Conservation (phyloP, 2,113 vertebrate genomes). For the Periophthalmodon schlosseri region DNA sequence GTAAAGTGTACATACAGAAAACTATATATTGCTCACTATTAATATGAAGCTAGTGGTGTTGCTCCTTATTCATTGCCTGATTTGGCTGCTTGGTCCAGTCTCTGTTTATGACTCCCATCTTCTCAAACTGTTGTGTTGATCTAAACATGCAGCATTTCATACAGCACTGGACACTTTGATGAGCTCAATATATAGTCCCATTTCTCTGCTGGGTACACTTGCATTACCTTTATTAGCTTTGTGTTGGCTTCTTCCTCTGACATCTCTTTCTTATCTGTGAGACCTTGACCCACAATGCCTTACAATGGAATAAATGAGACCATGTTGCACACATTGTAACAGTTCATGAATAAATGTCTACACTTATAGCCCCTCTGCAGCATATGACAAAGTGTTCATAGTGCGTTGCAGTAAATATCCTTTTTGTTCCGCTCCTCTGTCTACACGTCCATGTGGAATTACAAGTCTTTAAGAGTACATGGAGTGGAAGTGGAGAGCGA, state of each 20-base stretch:
- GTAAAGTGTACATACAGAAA: constrained; percentile 64
- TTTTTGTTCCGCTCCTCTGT: constrained; percentile 18
- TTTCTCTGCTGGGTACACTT: constrained; percentile 58
- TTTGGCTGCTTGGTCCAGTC: constrained; percentile 27
- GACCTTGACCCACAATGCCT: constrained; percentile 48
- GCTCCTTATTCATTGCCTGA: constrained; percentile 14
- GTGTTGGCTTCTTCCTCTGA: constrained; percentile 48
- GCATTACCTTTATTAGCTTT: constrained; percentile 51
- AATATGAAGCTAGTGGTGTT: constrained; percentile 25
- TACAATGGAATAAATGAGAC: constrained; percentile 24
- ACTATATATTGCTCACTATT: constrained; percentile 50
- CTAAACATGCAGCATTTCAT: constrained; percentile 34
- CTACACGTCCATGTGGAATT: constrained; percentile 43
- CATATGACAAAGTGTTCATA: constrained; percentile 36
- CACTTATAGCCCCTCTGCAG: constrained; percentile 25
- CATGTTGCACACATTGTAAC: constrained; percentile 36
- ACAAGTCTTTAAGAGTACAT: constrained; percentile 56
- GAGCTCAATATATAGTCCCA: constrained; percentile 55
- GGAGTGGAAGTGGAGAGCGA: constrained; percentile 25
- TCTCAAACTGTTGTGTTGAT: constrained; percentile 45
- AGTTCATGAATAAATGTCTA: constrained; percentile 24
- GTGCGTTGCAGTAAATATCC: constrained; percentile 31
- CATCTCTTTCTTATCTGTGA: constrained; percentile 43
- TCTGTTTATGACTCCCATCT: constrained; percentile 35
- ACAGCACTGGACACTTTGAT: constrained; percentile 50